Percentiles rank a stretch among this genome's conserved stretches.
phyloP scores from a whole-genome alignment of 2,797 vertebrate species.

The Prionace glauca region DNA sequence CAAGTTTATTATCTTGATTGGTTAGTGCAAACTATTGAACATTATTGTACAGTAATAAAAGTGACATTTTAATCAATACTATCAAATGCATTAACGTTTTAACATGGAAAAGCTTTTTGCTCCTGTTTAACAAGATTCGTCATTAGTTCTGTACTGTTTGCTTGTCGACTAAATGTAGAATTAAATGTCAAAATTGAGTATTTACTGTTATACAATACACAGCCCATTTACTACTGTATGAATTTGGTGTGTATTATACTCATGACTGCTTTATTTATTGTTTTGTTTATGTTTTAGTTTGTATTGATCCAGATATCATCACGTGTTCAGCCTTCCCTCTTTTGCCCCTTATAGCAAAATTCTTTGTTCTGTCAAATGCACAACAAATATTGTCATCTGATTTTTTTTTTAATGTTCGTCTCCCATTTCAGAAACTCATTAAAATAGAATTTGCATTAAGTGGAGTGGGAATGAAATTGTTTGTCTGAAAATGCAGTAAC shows the following conservation, averaged over 20 bases:
- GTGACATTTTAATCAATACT: constrained; percentile 94
- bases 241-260: background rate
- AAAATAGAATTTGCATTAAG: background rate
- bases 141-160: background rate
- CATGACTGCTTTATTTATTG: background rate
- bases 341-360: background rate
- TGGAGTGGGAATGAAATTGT: background rate
- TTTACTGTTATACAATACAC: background rate
- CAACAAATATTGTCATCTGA: background rate
- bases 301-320: background rate
- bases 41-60: constrained; percentile 85
- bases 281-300: background rate
- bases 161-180: background rate
- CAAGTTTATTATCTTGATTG: constrained; percentile 76
- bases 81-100: constrained; percentile 91
- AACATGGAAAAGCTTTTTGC: constrained; percentile 91
- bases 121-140: constrained; percentile 22
- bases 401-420: background rate
- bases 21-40: constrained; percentile 82
- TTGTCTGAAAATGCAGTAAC: background rate
- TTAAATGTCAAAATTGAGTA: background rate
- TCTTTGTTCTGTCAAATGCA: background rate
- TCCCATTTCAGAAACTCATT: background rate
- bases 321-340: background rate
- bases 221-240: background rate